Evolutionary conservation across 2,113 vertebrate genomes (phyloP), one percentile per base, ranked within the genome.

Genomic region (Smithornis capensis): DNA sequence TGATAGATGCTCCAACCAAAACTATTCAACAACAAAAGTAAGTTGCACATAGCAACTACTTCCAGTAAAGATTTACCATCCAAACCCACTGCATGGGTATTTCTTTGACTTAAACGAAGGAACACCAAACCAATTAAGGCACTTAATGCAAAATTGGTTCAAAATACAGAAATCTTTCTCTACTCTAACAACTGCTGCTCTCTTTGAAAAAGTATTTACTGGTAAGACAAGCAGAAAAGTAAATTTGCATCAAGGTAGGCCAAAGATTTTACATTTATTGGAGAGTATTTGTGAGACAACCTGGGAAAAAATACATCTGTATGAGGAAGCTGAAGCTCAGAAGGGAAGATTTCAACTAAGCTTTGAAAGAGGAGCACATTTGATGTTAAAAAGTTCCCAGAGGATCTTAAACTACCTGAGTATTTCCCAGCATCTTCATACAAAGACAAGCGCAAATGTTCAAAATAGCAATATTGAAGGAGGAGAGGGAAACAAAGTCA

Each of bases 41-140:
- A 68, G 23, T 73, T 95, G 69, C 86, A 65, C 82, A 55, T 95
- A 90, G 85, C 87, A 97, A 95, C 85, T 47, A 70, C 95, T 95
- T 95, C 92, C 68, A 96, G 68, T 90, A 14, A 56, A 87, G 47
- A 55, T 59, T 24, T 80, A 17, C 50, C 33, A 91, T 76, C 42
- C 60, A 86, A 92, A 80, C 19, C 29, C 50, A 77, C 24, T 67
- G 50, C 67, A 90, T 52, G 91, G 42, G 42, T 24, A 77, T 77
- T 89, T 79, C 19, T 80, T 69, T 73, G 50, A 59, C 35, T 83
- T 84, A 82, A 63, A 74, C 53, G 81, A 94, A 85, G 27, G 27
- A 65, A 90, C 19, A 77, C 12, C 19, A 70, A 80, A 47, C 13
- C 33, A 74, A 42, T 37, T 69, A 91, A 84, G 74, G 74, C 12